Conservation (phyloP, 2,797 vertebrate species). For the Babyrousa celebensis region DNA sequence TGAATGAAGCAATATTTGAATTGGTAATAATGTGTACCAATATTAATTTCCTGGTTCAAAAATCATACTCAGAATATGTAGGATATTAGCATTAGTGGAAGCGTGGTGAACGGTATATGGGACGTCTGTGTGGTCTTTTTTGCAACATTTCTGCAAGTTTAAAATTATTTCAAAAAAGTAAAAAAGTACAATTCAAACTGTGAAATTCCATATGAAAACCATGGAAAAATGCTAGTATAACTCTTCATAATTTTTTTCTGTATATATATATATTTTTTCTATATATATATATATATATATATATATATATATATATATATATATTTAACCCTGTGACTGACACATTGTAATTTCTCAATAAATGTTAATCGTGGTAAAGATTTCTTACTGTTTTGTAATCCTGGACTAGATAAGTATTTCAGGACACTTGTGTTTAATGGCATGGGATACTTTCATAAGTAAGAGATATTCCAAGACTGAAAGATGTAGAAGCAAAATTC, state of each 20-base stretch:
- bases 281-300: neutral
- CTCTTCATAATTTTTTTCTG: neutral
- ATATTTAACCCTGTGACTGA: neutral
- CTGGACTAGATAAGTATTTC: neutral
- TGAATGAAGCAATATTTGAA: neutral
- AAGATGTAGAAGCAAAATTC: neutral
- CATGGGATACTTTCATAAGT: neutral
- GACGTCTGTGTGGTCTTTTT: neutral
- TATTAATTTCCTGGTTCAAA: slow-evolving; percentile 18
- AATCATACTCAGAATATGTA: neutral
- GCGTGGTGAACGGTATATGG: neutral
- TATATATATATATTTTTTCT: neutral
- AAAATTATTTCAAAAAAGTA: neutral
- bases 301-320: too few relatives aligned
- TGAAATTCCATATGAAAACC: neutral
- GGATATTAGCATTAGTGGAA: neutral
- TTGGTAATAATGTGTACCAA: neutral
- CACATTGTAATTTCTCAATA: neutral
- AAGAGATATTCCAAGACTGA: neutral
- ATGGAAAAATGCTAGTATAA: neutral
- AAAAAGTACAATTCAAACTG: neutral
- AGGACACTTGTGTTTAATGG: neutral
- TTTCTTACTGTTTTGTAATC: neutral
- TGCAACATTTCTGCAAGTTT: slow-evolving; percentile 22
- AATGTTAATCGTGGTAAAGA: neutral